These are phyloP conservation scores for Saxidomus purpurata DNA, from an alignment of 1,140 invertebrate genomes.

Conservation along the genomic window DNA sequence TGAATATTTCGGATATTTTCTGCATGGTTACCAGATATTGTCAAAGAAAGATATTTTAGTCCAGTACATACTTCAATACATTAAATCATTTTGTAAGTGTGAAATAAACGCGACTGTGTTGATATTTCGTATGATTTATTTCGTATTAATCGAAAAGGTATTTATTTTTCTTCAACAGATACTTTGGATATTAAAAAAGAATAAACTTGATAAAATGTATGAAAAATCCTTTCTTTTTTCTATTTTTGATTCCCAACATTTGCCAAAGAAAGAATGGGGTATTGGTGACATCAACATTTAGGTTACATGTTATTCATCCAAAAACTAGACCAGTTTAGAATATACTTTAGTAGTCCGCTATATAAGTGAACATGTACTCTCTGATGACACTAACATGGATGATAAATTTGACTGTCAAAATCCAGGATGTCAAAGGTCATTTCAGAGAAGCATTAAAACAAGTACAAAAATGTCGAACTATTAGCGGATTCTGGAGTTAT, in stretches of 20 bases:
- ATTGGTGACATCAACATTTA: background rate
- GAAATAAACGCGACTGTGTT: background rate
- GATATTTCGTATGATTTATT: background rate
- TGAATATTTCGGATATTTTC: too few species aligned
- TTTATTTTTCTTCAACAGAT: conserved; percentile 25
- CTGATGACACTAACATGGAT: background rate
- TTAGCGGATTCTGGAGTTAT: too few species aligned
- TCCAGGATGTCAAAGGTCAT: too few species aligned
- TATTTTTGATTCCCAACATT: background rate
- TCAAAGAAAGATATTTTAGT: background rate
- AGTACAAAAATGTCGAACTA: too few species aligned
- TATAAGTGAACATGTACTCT: background rate
- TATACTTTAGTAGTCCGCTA: background rate
- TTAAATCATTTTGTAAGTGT: background rate
- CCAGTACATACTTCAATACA: too few species aligned
- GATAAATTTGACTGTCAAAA: too few species aligned
- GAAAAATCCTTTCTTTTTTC: background rate
- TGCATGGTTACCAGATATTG: background rate
- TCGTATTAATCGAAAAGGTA: conserved; percentile 14
- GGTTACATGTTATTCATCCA: background rate
- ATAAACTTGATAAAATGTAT: background rate
- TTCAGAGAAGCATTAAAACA: too few species aligned
- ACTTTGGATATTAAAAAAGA: background rate
- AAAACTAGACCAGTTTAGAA: too few species aligned
- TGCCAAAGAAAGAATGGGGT: background rate